Evolutionary conservation across 2,113 vertebrate species (phyloP).

Genomic region (Tupaia tana): DNA sequence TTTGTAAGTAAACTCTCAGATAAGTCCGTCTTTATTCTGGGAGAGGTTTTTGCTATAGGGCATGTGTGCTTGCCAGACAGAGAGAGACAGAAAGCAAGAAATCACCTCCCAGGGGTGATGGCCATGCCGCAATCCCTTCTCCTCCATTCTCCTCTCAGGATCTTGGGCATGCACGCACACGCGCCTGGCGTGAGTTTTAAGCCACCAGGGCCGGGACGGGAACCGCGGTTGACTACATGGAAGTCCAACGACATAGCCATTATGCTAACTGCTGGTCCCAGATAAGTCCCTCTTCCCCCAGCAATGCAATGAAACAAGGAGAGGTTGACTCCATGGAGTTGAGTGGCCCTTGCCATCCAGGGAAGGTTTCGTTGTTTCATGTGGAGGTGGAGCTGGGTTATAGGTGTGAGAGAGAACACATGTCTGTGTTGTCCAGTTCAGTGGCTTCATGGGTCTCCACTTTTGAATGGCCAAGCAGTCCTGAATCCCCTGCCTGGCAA

Average conservation of each 20-base stretch:
- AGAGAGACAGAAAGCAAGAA: too few relatives aligned
- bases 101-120: too few relatives aligned
- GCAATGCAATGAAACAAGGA: not conserved
- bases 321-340: not conserved
- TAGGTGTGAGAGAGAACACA: too few relatives aligned
- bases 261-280: not conserved
- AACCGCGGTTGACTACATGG: too few relatives aligned
- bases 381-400: not conserved
- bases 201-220: too few relatives aligned
- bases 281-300: not conserved
- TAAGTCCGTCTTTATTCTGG: not conserved
- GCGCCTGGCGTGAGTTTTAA: too few relatives aligned
- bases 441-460: not conserved
- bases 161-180: too few relatives aligned
- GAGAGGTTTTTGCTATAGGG: too few relatives aligned
- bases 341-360: not conserved
- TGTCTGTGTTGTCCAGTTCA: not conserved
- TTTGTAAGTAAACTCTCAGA: not conserved
- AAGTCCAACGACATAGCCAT: too few relatives aligned
- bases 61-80: too few relatives aligned
- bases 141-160: too few relatives aligned
- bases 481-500: not conserved
- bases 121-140: too few relatives aligned
- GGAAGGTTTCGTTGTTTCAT: fast-evolving
- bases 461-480: not conserved